phyloP scores from a whole-genome alignment of 2,797 vertebrate genomes.

The Schizopygopsis malacanthus region DNA sequence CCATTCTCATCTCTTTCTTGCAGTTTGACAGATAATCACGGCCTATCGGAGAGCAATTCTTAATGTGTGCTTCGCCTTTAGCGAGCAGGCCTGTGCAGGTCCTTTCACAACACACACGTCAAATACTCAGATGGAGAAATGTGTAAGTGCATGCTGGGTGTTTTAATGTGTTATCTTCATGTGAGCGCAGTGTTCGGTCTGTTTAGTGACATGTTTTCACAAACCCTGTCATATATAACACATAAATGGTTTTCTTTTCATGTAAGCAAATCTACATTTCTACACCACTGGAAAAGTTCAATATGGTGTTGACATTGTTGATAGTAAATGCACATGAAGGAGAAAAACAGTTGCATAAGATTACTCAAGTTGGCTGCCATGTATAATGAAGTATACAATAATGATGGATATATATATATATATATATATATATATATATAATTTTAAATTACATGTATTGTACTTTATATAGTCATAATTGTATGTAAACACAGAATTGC shows the following conservation, averaged over 20 bases:
- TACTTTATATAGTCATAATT: too few relatives aligned
- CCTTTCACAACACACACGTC: constrained; percentile 30
- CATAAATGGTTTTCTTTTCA: neutral
- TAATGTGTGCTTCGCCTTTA: constrained; percentile 19
- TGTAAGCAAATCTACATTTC: neutral
- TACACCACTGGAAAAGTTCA: neutral
- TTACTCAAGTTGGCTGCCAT: too few relatives aligned
- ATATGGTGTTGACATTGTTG: neutral
- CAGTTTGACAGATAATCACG: constrained; percentile 52
- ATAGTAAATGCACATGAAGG: too few relatives aligned
- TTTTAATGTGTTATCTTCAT: neutral
- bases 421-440: too few relatives aligned
- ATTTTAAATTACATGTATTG: too few relatives aligned
- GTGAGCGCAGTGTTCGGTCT: neutral
- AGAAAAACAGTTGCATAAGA: too few relatives aligned
- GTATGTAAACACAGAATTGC: too few relatives aligned
- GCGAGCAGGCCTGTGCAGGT: constrained; percentile 25
- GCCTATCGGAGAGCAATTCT: constrained; percentile 35
- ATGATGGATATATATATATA: too few relatives aligned
- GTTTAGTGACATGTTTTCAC: neutral
- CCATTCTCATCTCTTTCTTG: constrained; percentile 17
- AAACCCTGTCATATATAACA: neutral
- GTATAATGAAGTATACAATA: too few relatives aligned
- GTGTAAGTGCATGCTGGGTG: neutral
- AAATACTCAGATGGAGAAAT: constrained; percentile 18